phyloP scores from a whole-genome alignment of 2,797 vertebrate species.

The Hypotaenidia philippensis region DNA sequence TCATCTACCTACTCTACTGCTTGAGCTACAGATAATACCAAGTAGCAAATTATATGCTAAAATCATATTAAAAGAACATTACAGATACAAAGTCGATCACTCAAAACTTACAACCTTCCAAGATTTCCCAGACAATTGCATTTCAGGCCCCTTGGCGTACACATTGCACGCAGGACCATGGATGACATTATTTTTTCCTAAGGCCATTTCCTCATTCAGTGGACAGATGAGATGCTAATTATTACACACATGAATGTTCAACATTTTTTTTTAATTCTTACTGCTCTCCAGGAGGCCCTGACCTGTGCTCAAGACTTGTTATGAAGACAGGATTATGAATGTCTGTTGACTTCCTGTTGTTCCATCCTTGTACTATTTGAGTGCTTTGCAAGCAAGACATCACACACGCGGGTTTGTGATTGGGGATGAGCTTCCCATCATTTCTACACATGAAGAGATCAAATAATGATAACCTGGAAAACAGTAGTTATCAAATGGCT shows the following conservation, averaged over 20 bases:
- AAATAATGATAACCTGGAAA: neutral
- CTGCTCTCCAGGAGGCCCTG: neutral
- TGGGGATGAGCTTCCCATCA: neutral
- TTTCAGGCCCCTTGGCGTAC: neutral
- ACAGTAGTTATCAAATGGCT: neutral
- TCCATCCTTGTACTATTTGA: accelerated
- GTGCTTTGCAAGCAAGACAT: neutral
- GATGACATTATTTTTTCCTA: neutral
- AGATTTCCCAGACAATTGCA: constrained; percentile 10
- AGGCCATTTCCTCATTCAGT: neutral
- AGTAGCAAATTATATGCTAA: neutral
- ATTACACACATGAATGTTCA: neutral
- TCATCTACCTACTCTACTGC: neutral
- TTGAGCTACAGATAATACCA: neutral
- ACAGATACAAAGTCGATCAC: constrained; percentile 10
- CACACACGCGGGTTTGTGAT: neutral
- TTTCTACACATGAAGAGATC: constrained; percentile 8
- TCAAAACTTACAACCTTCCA: constrained; percentile 7
- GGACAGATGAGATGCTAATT: neutral
- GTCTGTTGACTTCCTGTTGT: neutral
- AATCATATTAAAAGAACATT: constrained; percentile 17
- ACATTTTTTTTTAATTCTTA: neutral
- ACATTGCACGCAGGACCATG: neutral
- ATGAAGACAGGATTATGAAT: neutral
- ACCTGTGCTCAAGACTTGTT: neutral